Evolutionary conservation across 2,113 vertebrate species (phyloP), one percentile per base, ranked within the genome.

Genomic region (Cynoglossus semilaevis): DNA sequence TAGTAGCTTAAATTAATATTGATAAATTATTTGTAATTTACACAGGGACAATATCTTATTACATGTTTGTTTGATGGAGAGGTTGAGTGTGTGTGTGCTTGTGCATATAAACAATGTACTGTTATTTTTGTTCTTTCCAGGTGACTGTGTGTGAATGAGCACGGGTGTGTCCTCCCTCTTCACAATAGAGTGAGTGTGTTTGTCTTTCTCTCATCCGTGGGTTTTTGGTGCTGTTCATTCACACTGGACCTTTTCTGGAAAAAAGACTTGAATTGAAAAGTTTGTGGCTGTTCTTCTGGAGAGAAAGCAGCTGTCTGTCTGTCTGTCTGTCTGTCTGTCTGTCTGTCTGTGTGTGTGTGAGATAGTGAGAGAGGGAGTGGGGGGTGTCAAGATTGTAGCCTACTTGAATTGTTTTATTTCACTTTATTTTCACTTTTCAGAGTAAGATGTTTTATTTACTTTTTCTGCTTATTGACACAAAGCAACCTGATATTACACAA

Each of bases 11-110:
- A 84, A 85, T 88, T 84, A 87, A 87, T 87, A 87, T 81, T 53
- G 74, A 86, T 87, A 88, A 91, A 83, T 91, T 89, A 91, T 91
- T 91, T 90, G 85, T 87, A 79, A 85, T 88, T 84, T 88, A 87
- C 77, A 88, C 87, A 84, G 85, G 80, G 80, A 90, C 67, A 84
- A 64, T 51, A 68, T 56, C 56, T 37, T 58, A 45, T 77, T 5
- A 22, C 37, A 69, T 60, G 56, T 53, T 52, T 58, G 64, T 58
- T 37, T 58, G 64, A 29, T 17, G 14, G 22, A 22, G 55, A 7
- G 57, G 42, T 60, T 15, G 64, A 37, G 46, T n/a, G 69, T 80
- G 67, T 59, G 59, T 86, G 80, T 64, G 81, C 79, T 77, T 81
- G 29, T 82, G 79, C 81, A 80, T 51, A 80, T 78, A 77, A 45